A percentile compares a stretch with the other conserved stretches of the same genome.
Conservation (phyloP, 2,888 invertebrate genomes). For the Chromoteleia sp. region DNA sequence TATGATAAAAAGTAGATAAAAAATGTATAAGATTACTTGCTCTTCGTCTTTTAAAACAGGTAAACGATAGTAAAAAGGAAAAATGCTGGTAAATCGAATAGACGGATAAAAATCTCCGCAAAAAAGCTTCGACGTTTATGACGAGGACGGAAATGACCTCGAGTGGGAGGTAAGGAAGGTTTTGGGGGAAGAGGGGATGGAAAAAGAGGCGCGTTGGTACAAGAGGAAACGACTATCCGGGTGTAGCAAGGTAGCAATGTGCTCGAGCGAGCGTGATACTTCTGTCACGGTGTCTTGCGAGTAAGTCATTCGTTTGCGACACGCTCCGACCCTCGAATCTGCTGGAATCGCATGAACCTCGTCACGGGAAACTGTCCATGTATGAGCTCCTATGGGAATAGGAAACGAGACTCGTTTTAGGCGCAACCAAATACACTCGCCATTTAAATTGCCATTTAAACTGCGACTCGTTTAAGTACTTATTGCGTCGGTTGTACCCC, state of each 20-base stretch:
- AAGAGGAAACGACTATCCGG: slow-evolving; percentile 55
- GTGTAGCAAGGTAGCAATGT: slow-evolving; percentile 70
- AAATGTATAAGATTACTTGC: no score
- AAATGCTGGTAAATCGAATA: background rate
- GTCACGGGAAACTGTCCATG: slow-evolving; percentile 69
- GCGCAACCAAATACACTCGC: slow-evolving; percentile 33
- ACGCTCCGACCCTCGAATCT: slow-evolving; percentile 65
- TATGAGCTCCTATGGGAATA: slow-evolving; percentile 63
- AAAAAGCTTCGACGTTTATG: slow-evolving; percentile 37
- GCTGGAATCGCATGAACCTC: slow-evolving; percentile 61
- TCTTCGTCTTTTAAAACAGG: no score
- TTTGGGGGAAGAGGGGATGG: slow-evolving; percentile 17
- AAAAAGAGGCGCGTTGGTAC: slow-evolving; percentile 30
- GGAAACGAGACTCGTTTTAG: slow-evolving; percentile 46
- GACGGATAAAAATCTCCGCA: slow-evolving; percentile 5
- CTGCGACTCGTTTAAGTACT: background rate
- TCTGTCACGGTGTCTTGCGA: slow-evolving; percentile 74
- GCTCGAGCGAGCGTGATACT: slow-evolving; percentile 76
- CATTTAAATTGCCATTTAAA: slow-evolving; percentile 31
- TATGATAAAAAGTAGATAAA: no score
- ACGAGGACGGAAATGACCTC: slow-evolving; percentile 65
- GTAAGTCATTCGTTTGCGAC: slow-evolving; percentile 69
- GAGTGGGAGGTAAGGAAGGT: slow-evolving; percentile 12
- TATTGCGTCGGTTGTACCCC: background rate
- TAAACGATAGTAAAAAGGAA: background rate